These are phyloP conservation scores for Gymnoscelis rufifasciata DNA, from an alignment of 2,888 invertebrate genomes.

Conservation along the genomic window DNA sequence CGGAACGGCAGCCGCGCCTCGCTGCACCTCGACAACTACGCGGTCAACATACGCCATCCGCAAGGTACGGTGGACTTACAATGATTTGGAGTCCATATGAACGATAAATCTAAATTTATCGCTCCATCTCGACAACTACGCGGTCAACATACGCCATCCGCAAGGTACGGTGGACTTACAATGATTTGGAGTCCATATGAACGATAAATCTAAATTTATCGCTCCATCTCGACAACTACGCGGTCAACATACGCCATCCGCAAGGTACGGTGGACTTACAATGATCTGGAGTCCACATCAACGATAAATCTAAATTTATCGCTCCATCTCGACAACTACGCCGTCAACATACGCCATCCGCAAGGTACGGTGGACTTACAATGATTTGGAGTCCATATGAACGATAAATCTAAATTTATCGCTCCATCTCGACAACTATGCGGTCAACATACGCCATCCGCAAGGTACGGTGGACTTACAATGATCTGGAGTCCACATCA, in stretches of 20 bases:
- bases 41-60: slow-evolving; percentile 90
- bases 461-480: no score
- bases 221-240: slow-evolving; percentile 94
- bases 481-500: no score
- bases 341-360: slow-evolving; percentile 90
- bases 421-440: no score
- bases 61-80: slow-evolving; percentile 82
- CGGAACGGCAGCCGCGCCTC: slow-evolving; percentile 94
- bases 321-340: slow-evolving; percentile 94
- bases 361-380: slow-evolving; percentile 82
- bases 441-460: no score
- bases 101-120: slow-evolving; percentile 63
- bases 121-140: slow-evolving; percentile 94
- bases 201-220: slow-evolving; percentile 63
- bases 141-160: slow-evolving; percentile 90
- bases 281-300: no score
- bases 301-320: slow-evolving; percentile 63
- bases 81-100: no score
- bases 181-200: no score
- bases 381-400: no score
- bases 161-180: slow-evolving; percentile 82
- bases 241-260: slow-evolving; percentile 90
- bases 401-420: no score
- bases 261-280: slow-evolving; percentile 82
- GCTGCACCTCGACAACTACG: slow-evolving; percentile 94